A percentile compares a stretch with the other conserved stretches of the same genome.
Conservation (phyloP, 2,113 vertebrate genomes). For the Sceloporus tristichus region DNA sequence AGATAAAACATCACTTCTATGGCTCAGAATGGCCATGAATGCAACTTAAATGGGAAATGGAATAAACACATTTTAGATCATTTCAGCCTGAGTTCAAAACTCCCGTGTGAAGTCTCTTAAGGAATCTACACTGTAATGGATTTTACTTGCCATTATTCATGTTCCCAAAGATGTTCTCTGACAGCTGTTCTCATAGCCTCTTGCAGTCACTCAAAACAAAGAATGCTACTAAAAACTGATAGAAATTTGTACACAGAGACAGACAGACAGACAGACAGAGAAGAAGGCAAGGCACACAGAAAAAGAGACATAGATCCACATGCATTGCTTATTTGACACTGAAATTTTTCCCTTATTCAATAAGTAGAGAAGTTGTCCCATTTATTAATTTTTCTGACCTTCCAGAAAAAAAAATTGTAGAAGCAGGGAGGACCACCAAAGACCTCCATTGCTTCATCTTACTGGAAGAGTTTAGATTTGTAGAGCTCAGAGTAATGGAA, state of each 20-base stretch:
- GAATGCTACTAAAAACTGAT: not conserved
- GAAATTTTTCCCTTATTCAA: too few species aligned
- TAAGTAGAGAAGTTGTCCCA: too few species aligned
- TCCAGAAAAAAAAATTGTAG: too few species aligned
- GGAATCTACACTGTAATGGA: conserved; percentile 19
- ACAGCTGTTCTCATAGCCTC: not conserved
- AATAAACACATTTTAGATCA: conserved; percentile 59
- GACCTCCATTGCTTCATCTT: too few species aligned
- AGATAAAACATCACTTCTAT: conserved; percentile 24
- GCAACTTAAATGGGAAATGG: conserved; percentile 20
- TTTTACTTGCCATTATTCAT: conserved; percentile 21
- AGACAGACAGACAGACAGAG: not conserved
- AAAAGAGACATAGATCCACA: not conserved
- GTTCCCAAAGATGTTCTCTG: not conserved
- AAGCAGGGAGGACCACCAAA: too few species aligned
- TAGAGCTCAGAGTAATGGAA: too few species aligned
- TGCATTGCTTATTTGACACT: too few species aligned
- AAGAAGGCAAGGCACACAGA: too few species aligned
- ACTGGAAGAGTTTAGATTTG: too few species aligned
- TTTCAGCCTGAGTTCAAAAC: conserved; percentile 25
- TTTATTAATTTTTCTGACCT: too few species aligned
- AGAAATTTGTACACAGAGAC: conserved; percentile 17
- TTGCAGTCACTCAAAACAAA: conserved; percentile 23
- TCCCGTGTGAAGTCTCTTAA: conserved; percentile 44
- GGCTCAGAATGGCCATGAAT: conserved; percentile 11